Evolutionary conservation across 2,888 invertebrate genomes (phyloP).

Genomic region (Leptogaster cylindrica): DNA sequence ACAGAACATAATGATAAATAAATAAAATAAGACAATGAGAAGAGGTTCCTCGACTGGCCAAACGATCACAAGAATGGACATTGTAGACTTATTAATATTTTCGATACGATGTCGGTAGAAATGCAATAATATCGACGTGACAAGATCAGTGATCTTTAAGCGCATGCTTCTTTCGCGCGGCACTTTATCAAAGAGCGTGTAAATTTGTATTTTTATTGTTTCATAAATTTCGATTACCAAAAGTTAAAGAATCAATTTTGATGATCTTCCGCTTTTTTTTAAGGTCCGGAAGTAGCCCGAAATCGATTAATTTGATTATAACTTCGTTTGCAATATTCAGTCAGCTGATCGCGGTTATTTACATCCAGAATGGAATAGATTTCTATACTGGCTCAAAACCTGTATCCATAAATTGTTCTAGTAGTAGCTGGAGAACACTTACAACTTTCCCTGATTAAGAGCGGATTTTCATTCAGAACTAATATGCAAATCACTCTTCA

Average conservation of each 20-base stretch:
- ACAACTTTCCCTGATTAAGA: conserved; percentile 15
- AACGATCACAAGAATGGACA: conserved; percentile 3
- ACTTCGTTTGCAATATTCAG: background rate
- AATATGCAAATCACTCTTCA: conserved; percentile 21
- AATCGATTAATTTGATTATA: background rate
- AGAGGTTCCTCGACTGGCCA: background rate
- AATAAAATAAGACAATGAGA: background rate
- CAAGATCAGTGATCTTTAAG: conserved; percentile 37
- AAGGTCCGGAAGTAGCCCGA: conserved; percentile 7
- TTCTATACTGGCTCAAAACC: background rate
- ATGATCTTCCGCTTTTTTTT: conserved; percentile 16
- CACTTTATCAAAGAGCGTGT: too few relatives aligned
- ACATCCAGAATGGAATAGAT: conserved; percentile 2
- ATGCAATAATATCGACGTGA: conserved; percentile 47
- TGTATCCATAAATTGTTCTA: background rate
- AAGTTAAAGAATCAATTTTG: too few relatives aligned
- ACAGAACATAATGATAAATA: background rate
- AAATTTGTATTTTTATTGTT: too few relatives aligned
- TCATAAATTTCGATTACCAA: too few relatives aligned
- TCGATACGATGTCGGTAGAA: conserved; percentile 40
- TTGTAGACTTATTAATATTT: conserved; percentile 44
- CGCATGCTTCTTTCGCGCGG: background rate
- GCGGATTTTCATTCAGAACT: conserved; percentile 9
- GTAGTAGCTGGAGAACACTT: background rate
- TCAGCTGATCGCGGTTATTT: background rate